phyloP scores from a whole-genome alignment of 1,140 invertebrate genomes.

The Aradophagus sp. region DNA sequence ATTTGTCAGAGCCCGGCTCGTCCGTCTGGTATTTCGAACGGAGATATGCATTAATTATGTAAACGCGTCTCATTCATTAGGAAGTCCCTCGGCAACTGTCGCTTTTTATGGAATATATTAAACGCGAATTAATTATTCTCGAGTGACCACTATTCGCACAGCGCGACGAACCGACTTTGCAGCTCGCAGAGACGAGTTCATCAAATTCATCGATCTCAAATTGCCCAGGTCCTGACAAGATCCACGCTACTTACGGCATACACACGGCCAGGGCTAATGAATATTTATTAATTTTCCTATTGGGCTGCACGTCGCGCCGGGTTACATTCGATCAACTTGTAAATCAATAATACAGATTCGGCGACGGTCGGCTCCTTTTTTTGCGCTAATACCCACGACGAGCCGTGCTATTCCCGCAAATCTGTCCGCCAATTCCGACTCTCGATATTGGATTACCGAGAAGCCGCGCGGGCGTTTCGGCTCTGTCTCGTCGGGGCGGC shows the following conservation, averaged over 20 bases:
- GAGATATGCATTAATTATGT: conserved; percentile 62
- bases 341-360: conserved; percentile 20
- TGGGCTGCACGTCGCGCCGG: conserved; percentile 10
- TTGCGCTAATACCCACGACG: background rate
- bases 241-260: conserved; percentile 1
- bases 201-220: conserved; percentile 48
- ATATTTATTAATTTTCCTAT: conserved; percentile 38
- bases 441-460: conserved; percentile 61
- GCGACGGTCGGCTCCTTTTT: conserved; percentile 3
- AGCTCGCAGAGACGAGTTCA: conserved; percentile 35
- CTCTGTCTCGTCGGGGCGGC: conserved; percentile 17
- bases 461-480: conserved; percentile 15
- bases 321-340: conserved; percentile 15
- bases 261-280: conserved; percentile 12
- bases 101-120: conserved; percentile 58
- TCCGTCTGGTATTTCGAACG: conserved; percentile 51
- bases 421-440: conserved; percentile 48
- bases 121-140: conserved; percentile 51
- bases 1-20: conserved; percentile 29
- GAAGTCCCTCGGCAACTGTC: conserved; percentile 48
- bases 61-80: conserved; percentile 57
- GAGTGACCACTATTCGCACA: conserved; percentile 25
- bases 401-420: conserved; percentile 35
- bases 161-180: conserved; percentile 1
- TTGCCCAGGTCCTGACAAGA: conserved; percentile 13